Evolutionary conservation across 30 jellyfish, hydroid and myxozoan species (phyloP).

Genomic region (Hydractinia echinata): DNA sequence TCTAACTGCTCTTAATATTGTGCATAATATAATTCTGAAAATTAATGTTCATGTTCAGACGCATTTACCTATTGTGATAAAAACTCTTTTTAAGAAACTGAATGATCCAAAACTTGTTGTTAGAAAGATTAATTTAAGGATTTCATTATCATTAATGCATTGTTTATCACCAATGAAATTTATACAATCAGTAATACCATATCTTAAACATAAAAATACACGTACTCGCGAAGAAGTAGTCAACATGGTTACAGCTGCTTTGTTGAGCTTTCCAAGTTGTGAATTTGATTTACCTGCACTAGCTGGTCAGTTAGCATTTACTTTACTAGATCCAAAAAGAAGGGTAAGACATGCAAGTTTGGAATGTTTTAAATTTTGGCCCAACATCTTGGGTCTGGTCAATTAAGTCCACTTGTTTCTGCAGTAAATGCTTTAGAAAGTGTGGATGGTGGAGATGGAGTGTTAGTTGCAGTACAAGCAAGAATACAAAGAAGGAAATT

Average conservation of each 20-base stretch:
- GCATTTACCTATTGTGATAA: conserved; percentile 49
- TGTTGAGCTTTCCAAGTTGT: conserved; percentile 81
- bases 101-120: conserved; percentile 72
- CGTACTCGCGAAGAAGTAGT: conserved; percentile 65
- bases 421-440: conserved; percentile 84
- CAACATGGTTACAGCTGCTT: conserved; percentile 69
- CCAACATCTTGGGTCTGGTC: conserved; percentile 89
- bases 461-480: conserved; percentile 87
- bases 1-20: conserved; percentile 54
- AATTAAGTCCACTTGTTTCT: conserved; percentile 84
- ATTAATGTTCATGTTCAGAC: conserved; percentile 53
- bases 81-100: conserved; percentile 52
- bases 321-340: conserved; percentile 55
- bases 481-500: conserved; percentile 68
- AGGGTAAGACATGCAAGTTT: conserved; percentile 81
- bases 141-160: conserved; percentile 63
- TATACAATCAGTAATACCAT: conserved; percentile 52
- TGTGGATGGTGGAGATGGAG: conserved; percentile 74
- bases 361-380: conserved; percentile 87
- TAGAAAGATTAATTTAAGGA: conserved; percentile 54
- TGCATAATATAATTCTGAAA: conserved; percentile 47
- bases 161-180: conserved; percentile 59
- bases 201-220: conserved; percentile 53
- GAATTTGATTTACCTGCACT: conserved; percentile 57
- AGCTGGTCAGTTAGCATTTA: conserved; percentile 54